phyloP scores from a whole-genome alignment of 2,113 vertebrate species.

The Megalops atlanticus region DNA sequence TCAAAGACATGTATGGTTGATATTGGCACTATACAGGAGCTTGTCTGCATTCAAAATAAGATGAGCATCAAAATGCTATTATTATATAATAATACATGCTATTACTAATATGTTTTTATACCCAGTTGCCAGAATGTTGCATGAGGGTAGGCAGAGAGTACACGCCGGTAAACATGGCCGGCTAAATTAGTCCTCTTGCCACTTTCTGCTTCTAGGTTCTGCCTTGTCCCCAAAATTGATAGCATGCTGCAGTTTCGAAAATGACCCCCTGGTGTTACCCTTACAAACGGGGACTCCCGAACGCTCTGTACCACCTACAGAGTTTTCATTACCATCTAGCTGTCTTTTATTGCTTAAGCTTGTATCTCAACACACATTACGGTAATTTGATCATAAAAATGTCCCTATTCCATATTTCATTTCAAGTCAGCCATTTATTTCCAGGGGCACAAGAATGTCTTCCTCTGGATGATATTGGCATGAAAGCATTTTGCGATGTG shows the following conservation, averaged over 20 bases:
- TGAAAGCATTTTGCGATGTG: conserved; percentile 3
- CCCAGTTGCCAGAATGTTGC: conserved; percentile 89
- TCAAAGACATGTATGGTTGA: too few species aligned
- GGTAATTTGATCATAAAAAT: conserved; percentile 48
- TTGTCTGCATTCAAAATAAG: conserved; percentile 87
- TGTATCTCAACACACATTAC: conserved; percentile 46
- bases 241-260: conserved; percentile 99
- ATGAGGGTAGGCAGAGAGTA: conserved; percentile 88
- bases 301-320: conserved; percentile 88
- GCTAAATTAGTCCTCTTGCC: conserved; percentile 96
- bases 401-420: conserved; percentile 24
- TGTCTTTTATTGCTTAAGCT: conserved; percentile 81
- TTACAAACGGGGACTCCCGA: conserved; percentile 88
- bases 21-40: too few species aligned
- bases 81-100: too few species aligned
- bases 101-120: too few species aligned
- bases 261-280: conserved; percentile 98
- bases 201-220: conserved; percentile 90
- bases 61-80: conserved; percentile 94
- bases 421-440: conserved; percentile 18
- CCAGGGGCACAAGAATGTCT: not conserved
- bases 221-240: conserved; percentile 97
- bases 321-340: conserved; percentile 95
- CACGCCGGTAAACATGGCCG: conserved; percentile 98
- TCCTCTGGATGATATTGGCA: conserved; percentile 5